Percentiles rank a stretch among this genome's conserved stretches.
These are phyloP conservation scores for Synanthedon myopaeformis DNA, from an alignment of 2,888 invertebrate genomes.

Conservation along the genomic window DNA sequence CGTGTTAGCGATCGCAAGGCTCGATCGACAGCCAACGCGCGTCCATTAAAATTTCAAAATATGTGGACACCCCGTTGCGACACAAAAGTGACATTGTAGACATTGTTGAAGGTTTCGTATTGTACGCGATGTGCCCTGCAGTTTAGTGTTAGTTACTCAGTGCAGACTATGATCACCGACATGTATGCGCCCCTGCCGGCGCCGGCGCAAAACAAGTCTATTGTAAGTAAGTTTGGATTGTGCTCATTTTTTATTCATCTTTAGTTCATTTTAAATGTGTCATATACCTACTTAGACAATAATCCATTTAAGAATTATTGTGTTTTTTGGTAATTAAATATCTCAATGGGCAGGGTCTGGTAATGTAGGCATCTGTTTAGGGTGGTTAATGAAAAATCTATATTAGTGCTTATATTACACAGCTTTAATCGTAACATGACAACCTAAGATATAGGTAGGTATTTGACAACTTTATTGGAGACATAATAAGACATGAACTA, in stretches of 20 bases:
- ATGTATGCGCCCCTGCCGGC: slow-evolving; percentile 64
- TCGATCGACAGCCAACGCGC: neutral
- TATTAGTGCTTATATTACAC: too few species aligned
- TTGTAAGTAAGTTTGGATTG: slow-evolving; percentile 37
- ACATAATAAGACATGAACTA: too few species aligned
- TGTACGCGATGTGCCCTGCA: slow-evolving; percentile 5
- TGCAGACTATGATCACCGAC: slow-evolving; percentile 56
- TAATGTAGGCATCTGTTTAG: neutral
- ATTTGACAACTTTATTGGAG: too few species aligned
- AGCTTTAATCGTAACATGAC: too few species aligned
- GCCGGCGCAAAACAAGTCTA: slow-evolving; percentile 44
- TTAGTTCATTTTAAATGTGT: neutral
- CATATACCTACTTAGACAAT: neutral
- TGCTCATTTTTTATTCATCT: neutral
- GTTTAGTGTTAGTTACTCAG: slow-evolving; percentile 35
- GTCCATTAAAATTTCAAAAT: slow-evolving; percentile 16
- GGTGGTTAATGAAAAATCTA: too few species aligned
- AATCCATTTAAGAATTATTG: neutral
- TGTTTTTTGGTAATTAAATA: neutral
- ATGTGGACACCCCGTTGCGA: slow-evolving; percentile 21
- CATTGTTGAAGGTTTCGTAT: neutral
- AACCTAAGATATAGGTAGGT: too few species aligned
- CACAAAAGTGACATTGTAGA: slow-evolving; percentile 1
- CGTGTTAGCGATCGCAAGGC: slow-evolving; percentile 5
- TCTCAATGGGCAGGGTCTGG: neutral